Evolutionary conservation across 2,888 invertebrate genomes (phyloP).

Genomic region (Tetramorium bicarinatum): DNA sequence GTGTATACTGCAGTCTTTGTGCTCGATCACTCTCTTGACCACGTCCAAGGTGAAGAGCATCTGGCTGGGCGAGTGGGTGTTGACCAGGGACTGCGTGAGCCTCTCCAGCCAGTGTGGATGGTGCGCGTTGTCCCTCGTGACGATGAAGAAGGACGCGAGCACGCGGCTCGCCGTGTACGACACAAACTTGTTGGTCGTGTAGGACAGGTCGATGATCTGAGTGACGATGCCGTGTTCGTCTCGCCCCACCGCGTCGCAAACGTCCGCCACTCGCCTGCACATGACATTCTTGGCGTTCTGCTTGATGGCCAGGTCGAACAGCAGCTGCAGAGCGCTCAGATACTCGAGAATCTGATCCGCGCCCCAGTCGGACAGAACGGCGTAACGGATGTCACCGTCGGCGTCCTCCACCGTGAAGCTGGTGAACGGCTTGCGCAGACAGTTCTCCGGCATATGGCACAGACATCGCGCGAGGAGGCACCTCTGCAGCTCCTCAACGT

Average conservation of each 20-base stretch:
- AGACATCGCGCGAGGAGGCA: constrained; percentile 92
- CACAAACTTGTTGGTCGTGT: constrained; percentile 93
- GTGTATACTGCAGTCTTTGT: constrained; percentile 93
- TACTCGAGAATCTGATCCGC: constrained; percentile 92
- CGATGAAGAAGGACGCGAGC: constrained; percentile 93
- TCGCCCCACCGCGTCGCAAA: constrained; percentile 92
- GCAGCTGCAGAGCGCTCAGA: constrained; percentile 93
- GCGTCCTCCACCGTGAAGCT: constrained; percentile 87
- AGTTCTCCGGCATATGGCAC: constrained; percentile 91
- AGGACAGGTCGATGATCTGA: constrained; percentile 93
- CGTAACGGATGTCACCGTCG: constrained; percentile 87
- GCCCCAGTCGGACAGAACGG: constrained; percentile 89
- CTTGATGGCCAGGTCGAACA: constrained; percentile 94
- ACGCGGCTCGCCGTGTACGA: constrained; percentile 94
- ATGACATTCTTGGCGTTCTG: constrained; percentile 94
- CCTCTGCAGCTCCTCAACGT: constrained; percentile 89
- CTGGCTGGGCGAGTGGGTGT: constrained; percentile 88
- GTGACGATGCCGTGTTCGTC: constrained; percentile 95
- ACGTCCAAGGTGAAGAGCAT: constrained; percentile 95
- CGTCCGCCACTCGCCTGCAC: constrained; percentile 93
- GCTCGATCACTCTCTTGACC: constrained; percentile 95
- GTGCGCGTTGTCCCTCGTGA: constrained; percentile 92
- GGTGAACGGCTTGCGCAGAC: constrained; percentile 91
- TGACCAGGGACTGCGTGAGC: constrained; percentile 91
- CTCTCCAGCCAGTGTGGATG: constrained; percentile 90